Evolutionary conservation across 2,797 vertebrate genomes (phyloP), one percentile per base, ranked within the genome.

Genomic region (Sebastes kiyomatsui): DNA sequence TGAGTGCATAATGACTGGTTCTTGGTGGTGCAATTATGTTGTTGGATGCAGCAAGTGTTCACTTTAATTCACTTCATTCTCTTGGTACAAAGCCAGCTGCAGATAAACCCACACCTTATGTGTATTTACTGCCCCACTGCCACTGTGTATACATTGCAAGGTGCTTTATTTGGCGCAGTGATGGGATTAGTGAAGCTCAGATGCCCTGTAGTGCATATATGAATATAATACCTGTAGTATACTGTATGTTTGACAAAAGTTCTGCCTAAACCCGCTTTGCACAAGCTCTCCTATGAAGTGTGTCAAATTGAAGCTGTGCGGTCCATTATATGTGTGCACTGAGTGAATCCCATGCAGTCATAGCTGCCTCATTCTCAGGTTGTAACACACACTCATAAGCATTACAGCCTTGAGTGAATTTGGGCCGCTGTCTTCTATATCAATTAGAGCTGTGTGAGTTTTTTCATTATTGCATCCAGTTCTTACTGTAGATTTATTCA

Each of bases 391-490:
- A 82, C 77, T 84, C n/a, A 46, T 52, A 71, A 72, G 71, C 62
- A 76, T 87, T 78, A 67, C 70, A 87, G 85, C 82, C 88, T 75
- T 78, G 71, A 81, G 70, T 87, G 80, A 84, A 84, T 92, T 87
- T 75, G 55, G 73, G 59, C 80, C 77, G 73, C 79, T 81, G 87
- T 92, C 82, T 71, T 91, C 79, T 82, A 59, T 88, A 85, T 89
- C 85, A 91, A 87, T 91, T 93, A 90, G 68, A 86, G 83, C 60
- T 60, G n/a, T 65, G 72, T 80, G 71, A 85, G 71, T 84, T 81
- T 83, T 72, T 70, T 79, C 78, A 85, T 90, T 87, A 86, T 83
- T 78, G 75, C 25, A 35, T 79, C 61, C 68, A 72, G 61, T 80
- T 74, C 82, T 85, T 77, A 77, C 77, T 75, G 54, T 66, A 71